Percentiles rank a stretch among this genome's conserved stretches.
These are phyloP conservation scores for Lepus oiostolus DNA, from an alignment of 2,797 vertebrate species.

Conservation along the genomic window DNA sequence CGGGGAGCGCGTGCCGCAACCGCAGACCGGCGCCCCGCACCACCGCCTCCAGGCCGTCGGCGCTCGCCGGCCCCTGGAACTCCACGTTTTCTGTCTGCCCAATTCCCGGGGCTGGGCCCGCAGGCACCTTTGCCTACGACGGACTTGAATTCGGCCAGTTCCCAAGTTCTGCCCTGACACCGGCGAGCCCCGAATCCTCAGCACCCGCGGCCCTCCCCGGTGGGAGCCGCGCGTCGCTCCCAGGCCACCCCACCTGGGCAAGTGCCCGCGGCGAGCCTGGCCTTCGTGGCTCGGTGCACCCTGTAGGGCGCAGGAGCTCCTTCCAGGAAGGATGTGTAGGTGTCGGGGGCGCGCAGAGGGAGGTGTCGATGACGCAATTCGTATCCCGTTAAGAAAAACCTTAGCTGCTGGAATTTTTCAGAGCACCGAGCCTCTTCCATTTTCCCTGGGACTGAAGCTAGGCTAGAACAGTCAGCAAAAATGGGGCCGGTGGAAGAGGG, in stretches of 20 bases:
- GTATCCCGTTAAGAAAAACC: slow-evolving; percentile 49
- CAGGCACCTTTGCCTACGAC: background rate
- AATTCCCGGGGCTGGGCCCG: slow-evolving; percentile 43
- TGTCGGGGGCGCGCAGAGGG: too few relatives aligned
- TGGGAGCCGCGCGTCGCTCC: background rate
- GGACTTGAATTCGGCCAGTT: background rate
- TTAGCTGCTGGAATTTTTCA: slow-evolving; percentile 32
- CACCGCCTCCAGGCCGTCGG: too few relatives aligned
- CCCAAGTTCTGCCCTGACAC: slow-evolving; percentile 67
- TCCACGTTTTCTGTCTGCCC: slow-evolving; percentile 75
- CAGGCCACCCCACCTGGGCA: background rate
- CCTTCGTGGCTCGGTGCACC: background rate
- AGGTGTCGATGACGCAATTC: background rate
- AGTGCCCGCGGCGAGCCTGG: background rate
- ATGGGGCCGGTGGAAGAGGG: background rate
- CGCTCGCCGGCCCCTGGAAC: background rate
- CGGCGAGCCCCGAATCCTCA: background rate
- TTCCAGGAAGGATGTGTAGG: slow-evolving; percentile 1
- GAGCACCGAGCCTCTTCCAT: background rate
- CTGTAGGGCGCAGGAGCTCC: too few relatives aligned
- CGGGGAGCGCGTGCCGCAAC: background rate
- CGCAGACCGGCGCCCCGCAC: background rate
- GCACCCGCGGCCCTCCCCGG: too few relatives aligned
- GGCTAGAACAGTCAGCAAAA: slow-evolving; percentile 20
- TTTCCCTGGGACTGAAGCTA: slow-evolving; percentile 44